Conservation (phyloP, 2,888 invertebrate genomes). For the Orthosia gracilis region DNA sequence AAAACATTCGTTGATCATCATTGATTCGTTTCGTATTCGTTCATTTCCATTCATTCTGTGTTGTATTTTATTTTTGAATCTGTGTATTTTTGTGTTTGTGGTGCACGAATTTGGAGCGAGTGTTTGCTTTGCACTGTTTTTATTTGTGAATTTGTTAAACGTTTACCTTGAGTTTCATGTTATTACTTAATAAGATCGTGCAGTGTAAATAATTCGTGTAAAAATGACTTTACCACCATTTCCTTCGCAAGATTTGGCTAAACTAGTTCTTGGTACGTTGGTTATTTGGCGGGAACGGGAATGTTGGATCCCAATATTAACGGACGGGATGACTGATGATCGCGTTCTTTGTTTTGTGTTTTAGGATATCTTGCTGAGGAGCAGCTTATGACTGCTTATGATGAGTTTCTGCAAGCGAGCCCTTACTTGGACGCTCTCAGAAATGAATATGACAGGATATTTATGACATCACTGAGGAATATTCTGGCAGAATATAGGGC, state of each 20-base stretch:
- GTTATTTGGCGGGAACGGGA: conserved; percentile 89
- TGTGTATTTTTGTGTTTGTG: conserved; percentile 50
- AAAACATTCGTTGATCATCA: neutral
- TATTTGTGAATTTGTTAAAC: conserved; percentile 44
- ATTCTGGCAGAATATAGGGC: conserved; percentile 89
- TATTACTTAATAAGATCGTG: conserved; percentile 12
- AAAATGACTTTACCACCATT: conserved; percentile 85
- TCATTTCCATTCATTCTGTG: neutral
- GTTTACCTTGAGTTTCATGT: conserved; percentile 32
- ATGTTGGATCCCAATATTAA: conserved; percentile 64
- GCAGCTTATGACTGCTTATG: conserved; percentile 88
- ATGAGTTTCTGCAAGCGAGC: conserved; percentile 88
- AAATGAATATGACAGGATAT: conserved; percentile 88
- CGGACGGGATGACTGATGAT: conserved; percentile 55
- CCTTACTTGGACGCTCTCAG: conserved; percentile 86
- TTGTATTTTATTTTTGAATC: neutral
- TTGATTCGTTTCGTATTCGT: neutral
- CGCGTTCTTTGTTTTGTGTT: conserved; percentile 63
- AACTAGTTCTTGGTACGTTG: conserved; percentile 86
- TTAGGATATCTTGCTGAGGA: conserved; percentile 88
- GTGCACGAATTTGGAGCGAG: conserved; percentile 36
- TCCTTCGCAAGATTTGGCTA: conserved; percentile 87
- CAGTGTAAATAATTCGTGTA: conserved; percentile 34
- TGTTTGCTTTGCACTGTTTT: conserved; percentile 47
- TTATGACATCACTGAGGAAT: conserved; percentile 87